phyloP scores from a whole-genome alignment of 2,797 vertebrate genomes.

The Rhincodon typus region DNA sequence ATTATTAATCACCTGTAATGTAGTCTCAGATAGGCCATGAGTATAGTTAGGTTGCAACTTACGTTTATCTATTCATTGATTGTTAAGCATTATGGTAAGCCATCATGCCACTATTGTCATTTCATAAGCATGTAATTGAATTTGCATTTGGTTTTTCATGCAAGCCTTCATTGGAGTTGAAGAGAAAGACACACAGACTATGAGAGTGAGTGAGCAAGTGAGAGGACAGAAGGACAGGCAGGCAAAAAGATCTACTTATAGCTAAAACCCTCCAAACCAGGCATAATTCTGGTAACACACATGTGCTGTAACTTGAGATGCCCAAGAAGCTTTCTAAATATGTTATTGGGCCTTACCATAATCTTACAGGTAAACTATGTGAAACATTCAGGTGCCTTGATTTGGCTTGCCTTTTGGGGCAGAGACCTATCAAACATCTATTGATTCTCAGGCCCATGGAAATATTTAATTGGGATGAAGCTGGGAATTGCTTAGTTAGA shows the following conservation, averaged over 20 bases:
- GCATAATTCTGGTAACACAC: not conserved
- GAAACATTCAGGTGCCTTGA: not conserved
- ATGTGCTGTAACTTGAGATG: not conserved
- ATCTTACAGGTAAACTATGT: not conserved
- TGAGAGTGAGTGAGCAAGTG: not conserved
- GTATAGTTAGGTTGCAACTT: not conserved
- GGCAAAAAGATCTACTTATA: not conserved
- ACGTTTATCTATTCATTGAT: not conserved
- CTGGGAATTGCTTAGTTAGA: not conserved
- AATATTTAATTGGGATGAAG: not conserved
- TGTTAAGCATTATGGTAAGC: not conserved
- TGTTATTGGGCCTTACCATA: not conserved
- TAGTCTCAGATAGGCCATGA: not conserved
- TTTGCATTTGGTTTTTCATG: not conserved
- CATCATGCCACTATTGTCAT: not conserved
- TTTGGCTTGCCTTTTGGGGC: not conserved
- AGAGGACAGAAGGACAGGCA: not conserved
- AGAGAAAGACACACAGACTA: not conserved
- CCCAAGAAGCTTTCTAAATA: not conserved
- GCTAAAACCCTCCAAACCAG: too few species aligned
- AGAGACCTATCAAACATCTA: not conserved
- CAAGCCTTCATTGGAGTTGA: not conserved
- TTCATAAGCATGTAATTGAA: not conserved
- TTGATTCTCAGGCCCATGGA: not conserved
- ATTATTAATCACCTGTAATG: not conserved